Evolutionary conservation across 2,113 vertebrate species (phyloP), one percentile per base, ranked within the genome.

Genomic region (Macquaria australasica): DNA sequence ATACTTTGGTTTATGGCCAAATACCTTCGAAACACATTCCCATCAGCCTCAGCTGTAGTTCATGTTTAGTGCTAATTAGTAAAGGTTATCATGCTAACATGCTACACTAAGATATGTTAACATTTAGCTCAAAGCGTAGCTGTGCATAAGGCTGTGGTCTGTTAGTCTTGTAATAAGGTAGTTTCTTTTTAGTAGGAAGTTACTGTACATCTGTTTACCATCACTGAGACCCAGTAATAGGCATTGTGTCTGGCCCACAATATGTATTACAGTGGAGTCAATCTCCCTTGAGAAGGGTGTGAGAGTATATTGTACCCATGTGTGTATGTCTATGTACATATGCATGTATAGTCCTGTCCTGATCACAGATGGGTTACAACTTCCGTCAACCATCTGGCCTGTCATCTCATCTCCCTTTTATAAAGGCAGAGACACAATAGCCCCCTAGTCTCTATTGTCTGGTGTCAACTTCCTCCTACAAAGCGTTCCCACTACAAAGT

Each of bases 301-400:
- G 68, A 58, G 10, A 50, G 56, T 11, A 39, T n/a, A 77, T 58
- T 43, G 23, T 66, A 55, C 31, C 37, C 6, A 9, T 69, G 7
- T 53, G 5, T 56, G 4, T 37, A 72, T 55, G 10, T 34, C 1
- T 10, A 48, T 48, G 15, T 48, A 48, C 15, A n/a, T 16, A 25
- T 10, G 23, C 53, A 56, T 43, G 6, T 59, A 28, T 28, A 48
- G 69, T 71, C 28, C 66, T 80, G 58, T 74, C 92, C 92, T 96
- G 94, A 93, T 95, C 94, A 94, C 96, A 97, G 96, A 97, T 97
- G 96, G 95, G 93, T 95, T 94, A 94, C 90, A 95, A 94, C 95
- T 96, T 94, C 94, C 92, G 90, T 96, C 96, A 93, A 93, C 96
- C 97, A 96, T 97, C 96, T 97, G 97, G 93, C 73, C 67, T n/a